Percentiles rank a stretch among this genome's conserved stretches.
These are phyloP conservation scores for Drosophila gunungcola DNA, from an alignment of 1,140 invertebrate species.

Conservation along the genomic window DNA sequence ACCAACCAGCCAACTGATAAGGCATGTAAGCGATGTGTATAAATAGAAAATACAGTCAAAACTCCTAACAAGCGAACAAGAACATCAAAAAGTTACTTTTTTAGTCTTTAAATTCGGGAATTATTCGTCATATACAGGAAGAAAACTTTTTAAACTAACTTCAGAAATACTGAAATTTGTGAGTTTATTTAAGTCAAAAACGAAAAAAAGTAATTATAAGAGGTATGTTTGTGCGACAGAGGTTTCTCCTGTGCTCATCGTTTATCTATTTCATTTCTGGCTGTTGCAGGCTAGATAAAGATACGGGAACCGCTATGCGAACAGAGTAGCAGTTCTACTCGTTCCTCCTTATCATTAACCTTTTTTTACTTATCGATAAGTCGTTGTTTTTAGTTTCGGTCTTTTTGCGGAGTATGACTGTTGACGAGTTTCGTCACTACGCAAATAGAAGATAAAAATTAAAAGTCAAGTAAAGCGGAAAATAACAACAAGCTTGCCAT, in stretches of 20 bases:
- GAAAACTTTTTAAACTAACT: background rate
- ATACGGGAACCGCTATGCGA: slow-evolving; percentile 49
- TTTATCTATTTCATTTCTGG: slow-evolving; percentile 60
- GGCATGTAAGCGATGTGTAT: slow-evolving; percentile 29
- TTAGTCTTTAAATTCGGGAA: no score
- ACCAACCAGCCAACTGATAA: slow-evolving; percentile 38
- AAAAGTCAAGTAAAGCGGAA: slow-evolving; percentile 10
- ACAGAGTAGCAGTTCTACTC: slow-evolving; percentile 28
- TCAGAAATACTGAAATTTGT: background rate
- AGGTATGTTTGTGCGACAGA: background rate
- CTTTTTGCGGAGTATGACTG: slow-evolving; percentile 15
- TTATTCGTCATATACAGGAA: no score
- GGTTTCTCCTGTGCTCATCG: slow-evolving; percentile 25
- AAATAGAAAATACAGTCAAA: slow-evolving; percentile 32
- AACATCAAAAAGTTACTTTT: no score
- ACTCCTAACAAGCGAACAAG: background rate
- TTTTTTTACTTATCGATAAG: slow-evolving; percentile 41
- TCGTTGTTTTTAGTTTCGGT: slow-evolving; percentile 8
- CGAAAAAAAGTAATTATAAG: background rate
- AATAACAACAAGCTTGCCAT: background rate
- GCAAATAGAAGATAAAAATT: slow-evolving; percentile 36
- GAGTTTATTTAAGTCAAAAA: background rate
- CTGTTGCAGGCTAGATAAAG: slow-evolving; percentile 26
- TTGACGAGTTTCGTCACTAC: slow-evolving; percentile 39
- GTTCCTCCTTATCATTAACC: slow-evolving; percentile 48